Base-by-base conservation (phyloP, 2,888 invertebrate genomes). In the Hydriomena furcata region DNA sequence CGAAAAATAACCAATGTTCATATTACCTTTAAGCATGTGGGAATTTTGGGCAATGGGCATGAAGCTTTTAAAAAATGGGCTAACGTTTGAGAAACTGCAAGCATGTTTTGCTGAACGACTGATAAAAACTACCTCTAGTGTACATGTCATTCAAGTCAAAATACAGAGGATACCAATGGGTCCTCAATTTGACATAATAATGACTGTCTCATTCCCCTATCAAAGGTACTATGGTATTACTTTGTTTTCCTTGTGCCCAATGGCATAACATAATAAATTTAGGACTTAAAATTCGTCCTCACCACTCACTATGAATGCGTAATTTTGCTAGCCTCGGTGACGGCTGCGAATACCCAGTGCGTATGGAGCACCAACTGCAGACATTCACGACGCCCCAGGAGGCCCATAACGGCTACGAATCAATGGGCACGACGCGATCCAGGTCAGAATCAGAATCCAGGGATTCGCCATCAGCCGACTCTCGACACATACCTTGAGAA, bases 361-460 rank as follows among this genome's bases (percentile, higher is more conserved):
- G 95, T 73, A 93, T 94, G 73, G 94, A 95, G 84, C 91, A 91
- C 71, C 88, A 86, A 68, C 80, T 88, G 58, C 86, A 86, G 80
- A 82, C 88, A 56, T 89, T 88, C 81, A 79, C 83, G 51, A 76
- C 81, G 55, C 67, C 84, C 46, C 83, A 76, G 68, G 87, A 87
- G 57, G 63, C 79, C 54, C 92, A 92, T 79, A 51, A 41, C 30
- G 91, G 92, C 71, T 97, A 97, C 93, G 94, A 96, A 91, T 96
- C 97, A 71, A 97, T 97, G 96, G 96, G 96, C 91, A 94, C 93
- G 90, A 95, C 94, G 84, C 94, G 93, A 85, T 93, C 94, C 92
- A 95, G 95, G 94, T 95, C 94, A 94, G 95, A 93, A 80, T 44
- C 40, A 11, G 47, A 46, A 31, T 37, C 48, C 45, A 68, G 60